phyloP scores from a whole-genome alignment of 1,140 invertebrate species.

The Cryptotermes secundus region DNA sequence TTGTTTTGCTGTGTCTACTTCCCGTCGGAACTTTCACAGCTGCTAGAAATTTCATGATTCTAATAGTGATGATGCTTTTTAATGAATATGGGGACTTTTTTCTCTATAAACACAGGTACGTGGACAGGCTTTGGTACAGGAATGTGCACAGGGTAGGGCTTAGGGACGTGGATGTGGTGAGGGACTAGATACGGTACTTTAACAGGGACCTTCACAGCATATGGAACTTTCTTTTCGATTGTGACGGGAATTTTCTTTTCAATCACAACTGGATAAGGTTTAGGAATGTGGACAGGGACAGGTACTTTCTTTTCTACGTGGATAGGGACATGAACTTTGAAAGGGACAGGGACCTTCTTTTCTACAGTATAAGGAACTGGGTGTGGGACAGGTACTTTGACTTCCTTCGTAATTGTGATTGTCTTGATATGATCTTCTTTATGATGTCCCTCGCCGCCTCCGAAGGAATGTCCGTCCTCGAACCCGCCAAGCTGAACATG shows the following conservation, averaged over 20 bases:
- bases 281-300: constrained; percentile 22
- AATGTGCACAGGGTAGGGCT: neutral
- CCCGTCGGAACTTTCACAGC: neutral
- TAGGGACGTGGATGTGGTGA: constrained; percentile 54
- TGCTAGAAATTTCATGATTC: neutral
- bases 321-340: neutral
- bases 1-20: too few species aligned
- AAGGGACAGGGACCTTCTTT: neutral
- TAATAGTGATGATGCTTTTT: neutral
- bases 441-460: constrained; percentile 29
- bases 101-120: neutral
- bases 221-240: constrained; percentile 31
- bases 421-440: constrained; percentile 11
- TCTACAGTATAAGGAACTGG: neutral
- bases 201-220: constrained; percentile 55
- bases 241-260: constrained; percentile 34
- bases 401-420: neutral
- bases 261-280: constrained; percentile 30
- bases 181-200: constrained; percentile 77
- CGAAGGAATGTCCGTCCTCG: neutral
- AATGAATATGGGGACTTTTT: neutral
- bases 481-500: neutral
- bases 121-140: neutral
- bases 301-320: neutral
- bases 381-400: neutral